Conservation (phyloP, 2,797 vertebrate genomes). For the Danio aesculapii region DNA sequence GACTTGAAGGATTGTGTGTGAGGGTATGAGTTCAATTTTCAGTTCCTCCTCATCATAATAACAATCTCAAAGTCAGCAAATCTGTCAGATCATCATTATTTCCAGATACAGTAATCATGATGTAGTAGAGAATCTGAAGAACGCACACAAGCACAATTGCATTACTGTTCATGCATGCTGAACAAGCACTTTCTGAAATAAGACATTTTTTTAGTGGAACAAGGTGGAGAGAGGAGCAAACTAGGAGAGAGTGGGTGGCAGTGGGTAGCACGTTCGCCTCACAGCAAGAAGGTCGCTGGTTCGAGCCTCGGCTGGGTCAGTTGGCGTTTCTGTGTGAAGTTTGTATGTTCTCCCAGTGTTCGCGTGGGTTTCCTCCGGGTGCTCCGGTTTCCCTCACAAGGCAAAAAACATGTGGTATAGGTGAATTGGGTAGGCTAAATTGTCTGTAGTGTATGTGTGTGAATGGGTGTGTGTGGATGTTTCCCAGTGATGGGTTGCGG, state of each 20-base stretch:
- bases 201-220: not conserved
- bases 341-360: too few species aligned
- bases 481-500: too few species aligned
- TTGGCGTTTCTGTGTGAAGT: too few species aligned
- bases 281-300: too few species aligned
- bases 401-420: too few species aligned
- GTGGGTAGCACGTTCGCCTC: too few species aligned
- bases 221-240: not conserved
- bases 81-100: slow-evolving; percentile 36
- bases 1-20: not conserved
- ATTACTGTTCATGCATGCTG: slow-evolving; percentile 28
- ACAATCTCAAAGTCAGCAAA: slow-evolving; percentile 21
- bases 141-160: not conserved
- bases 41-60: slow-evolving; percentile 29
- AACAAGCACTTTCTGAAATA: slow-evolving; percentile 29
- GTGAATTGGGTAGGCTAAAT: too few species aligned
- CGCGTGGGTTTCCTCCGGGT: too few species aligned
- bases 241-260: not conserved
- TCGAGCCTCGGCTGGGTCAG: too few species aligned
- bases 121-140: slow-evolving; percentile 42
- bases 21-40: not conserved
- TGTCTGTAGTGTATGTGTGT: too few species aligned
- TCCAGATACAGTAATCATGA: not conserved
- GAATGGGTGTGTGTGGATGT: too few species aligned
- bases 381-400: too few species aligned